phyloP scores from a whole-genome alignment of 2,888 invertebrate genomes.

The Trissolcus brochymenae region DNA sequence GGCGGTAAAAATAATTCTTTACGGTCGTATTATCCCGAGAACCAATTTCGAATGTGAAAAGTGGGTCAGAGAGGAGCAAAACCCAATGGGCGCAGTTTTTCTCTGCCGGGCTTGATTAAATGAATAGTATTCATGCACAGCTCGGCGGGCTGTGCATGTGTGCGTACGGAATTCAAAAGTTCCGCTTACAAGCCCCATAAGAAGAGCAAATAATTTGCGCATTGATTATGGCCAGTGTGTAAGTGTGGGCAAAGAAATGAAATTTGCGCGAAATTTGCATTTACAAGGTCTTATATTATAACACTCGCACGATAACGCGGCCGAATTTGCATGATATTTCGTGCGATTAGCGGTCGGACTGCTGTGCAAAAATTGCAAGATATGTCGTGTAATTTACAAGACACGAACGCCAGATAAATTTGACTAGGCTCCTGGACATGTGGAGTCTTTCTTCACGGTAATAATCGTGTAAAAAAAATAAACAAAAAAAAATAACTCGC shows the following conservation, averaged over 20 bases:
- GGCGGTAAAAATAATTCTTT: constrained; percentile 8
- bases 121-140: too few relatives aligned
- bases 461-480: not conserved
- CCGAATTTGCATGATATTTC: too few relatives aligned
- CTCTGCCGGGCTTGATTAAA: too few relatives aligned
- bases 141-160: too few relatives aligned
- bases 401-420: constrained; percentile 8
- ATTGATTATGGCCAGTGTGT: constrained; percentile 1
- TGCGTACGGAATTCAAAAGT: not conserved
- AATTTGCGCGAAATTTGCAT: constrained; percentile 2
- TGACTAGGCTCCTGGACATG: constrained; percentile 8
- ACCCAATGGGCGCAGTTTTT: too few relatives aligned
- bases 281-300: not conserved
- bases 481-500: not conserved
- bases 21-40: not conserved
- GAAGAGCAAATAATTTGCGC: constrained; percentile 3
- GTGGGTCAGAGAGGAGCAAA: not conserved
- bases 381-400: constrained; percentile 5
- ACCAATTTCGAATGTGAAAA: constrained; percentile 1
- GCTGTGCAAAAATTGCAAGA: constrained; percentile 1
- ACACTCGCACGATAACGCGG: too few relatives aligned
- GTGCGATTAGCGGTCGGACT: too few relatives aligned
- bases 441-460: not conserved
- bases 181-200: not conserved
- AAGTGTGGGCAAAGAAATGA: not conserved